phyloP scores from a whole-genome alignment of 2,113 vertebrate species.

The Pavo muticus region DNA sequence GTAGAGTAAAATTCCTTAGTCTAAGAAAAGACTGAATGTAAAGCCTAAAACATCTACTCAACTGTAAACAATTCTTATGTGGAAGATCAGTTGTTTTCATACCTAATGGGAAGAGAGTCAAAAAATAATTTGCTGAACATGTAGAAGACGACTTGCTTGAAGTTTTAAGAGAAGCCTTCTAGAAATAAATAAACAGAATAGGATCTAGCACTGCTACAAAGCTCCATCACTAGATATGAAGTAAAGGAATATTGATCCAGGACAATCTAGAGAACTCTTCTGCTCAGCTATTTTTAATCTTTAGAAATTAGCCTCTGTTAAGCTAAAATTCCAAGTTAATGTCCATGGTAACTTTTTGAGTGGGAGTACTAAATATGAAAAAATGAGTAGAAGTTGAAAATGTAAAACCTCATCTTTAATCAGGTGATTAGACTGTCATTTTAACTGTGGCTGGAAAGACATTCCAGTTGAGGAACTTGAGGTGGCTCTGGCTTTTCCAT shows the following conservation, averaged over 20 bases:
- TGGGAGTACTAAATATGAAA: not conserved
- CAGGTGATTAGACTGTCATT: not conserved
- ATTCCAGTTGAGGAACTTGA: not conserved
- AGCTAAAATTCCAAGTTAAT: not conserved
- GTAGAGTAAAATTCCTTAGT: not conserved
- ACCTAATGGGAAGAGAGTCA: not conserved
- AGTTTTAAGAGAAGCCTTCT: not conserved
- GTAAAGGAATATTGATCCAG: not conserved
- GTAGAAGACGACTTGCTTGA: not conserved
- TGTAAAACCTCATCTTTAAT: not conserved
- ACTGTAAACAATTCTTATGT: not conserved
- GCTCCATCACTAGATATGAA: not conserved
- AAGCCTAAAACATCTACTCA: not conserved
- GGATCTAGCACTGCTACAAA: not conserved
- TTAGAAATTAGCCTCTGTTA: not conserved
- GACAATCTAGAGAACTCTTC: not conserved
- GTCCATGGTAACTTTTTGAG: not conserved
- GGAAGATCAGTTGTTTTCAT: not conserved
- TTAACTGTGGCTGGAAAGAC: fast-evolving
- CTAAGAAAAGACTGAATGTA: not conserved
- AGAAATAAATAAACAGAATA: not conserved
- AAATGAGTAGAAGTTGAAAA: not conserved
- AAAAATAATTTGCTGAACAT: not conserved
- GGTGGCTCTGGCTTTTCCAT: not conserved
- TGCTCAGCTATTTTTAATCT: not conserved